These are phyloP conservation scores for sheep (Ovis aries) DNA, from an alignment of 2,113 vertebrate genomes.

Conservation along the genomic window DNA sequence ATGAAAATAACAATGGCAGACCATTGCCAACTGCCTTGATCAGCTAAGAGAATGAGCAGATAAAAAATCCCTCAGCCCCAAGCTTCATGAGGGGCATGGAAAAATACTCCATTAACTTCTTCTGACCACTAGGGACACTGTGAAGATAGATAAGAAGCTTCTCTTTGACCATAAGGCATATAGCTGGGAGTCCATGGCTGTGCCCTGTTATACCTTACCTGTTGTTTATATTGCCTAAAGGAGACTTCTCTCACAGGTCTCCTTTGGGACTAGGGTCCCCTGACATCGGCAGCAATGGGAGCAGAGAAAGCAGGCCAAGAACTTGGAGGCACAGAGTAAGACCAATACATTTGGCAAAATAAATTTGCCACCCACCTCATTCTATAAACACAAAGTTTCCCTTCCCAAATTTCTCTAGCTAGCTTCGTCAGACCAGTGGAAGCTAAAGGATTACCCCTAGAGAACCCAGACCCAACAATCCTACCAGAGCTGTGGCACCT, in stretches of 20 bases:
- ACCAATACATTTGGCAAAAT: neutral
- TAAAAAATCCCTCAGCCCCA: neutral
- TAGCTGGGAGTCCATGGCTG: neutral
- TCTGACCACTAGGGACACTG: constrained; percentile 1
- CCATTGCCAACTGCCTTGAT: neutral
- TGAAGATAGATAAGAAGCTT: neutral
- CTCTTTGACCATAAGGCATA: neutral
- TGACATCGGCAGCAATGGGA: neutral
- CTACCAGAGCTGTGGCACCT: neutral
- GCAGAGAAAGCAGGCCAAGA: neutral
- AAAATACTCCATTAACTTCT: neutral
- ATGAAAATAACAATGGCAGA: neutral
- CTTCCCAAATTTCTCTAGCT: neutral
- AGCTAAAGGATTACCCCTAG: neutral
- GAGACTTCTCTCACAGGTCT: neutral
- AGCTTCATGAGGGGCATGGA: neutral
- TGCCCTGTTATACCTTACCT: neutral
- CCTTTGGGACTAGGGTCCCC: neutral
- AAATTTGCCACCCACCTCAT: neutral
- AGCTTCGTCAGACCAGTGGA: neutral
- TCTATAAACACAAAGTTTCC: neutral
- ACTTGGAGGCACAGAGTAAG: neutral
- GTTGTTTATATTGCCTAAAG: neutral
- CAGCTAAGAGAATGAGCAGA: neutral
- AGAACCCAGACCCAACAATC: neutral